Conservation (phyloP, 2,113 vertebrate genomes). For the Perccottus glenii region DNA sequence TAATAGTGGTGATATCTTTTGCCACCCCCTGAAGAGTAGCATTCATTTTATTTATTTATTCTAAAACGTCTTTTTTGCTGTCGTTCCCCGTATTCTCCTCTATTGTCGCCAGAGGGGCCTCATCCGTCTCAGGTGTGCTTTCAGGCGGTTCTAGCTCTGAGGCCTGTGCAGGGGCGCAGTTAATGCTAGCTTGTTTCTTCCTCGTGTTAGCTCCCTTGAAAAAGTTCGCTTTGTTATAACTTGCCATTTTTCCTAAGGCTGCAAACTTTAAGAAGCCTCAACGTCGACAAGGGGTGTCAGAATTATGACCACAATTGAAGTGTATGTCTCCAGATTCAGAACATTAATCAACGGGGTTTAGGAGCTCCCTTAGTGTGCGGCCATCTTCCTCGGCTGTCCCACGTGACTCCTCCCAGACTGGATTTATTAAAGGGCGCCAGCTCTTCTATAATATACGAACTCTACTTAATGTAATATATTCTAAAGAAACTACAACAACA, state of each 20-base stretch:
- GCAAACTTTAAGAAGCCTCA: too few species aligned
- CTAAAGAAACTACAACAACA: too few species aligned
- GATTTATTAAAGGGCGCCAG: too few species aligned
- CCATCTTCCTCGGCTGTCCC: not conserved
- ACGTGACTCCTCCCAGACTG: constrained; percentile 7
- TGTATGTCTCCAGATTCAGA: not conserved
- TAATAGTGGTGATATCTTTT: not conserved
- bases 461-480: too few species aligned
- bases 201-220: not conserved
- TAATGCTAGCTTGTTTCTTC: not conserved
- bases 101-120: too few species aligned
- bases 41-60: not conserved
- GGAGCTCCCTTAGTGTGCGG: not conserved
- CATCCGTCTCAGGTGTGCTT: not conserved
- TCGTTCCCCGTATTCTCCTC: too few species aligned
- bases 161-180: too few species aligned
- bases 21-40: not conserved
- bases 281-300: not conserved
- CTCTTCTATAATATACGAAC: too few species aligned
- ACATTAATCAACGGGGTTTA: not conserved
- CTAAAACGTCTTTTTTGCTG: not conserved
- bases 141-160: not conserved
- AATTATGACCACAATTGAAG: not conserved
- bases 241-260: not conserved
- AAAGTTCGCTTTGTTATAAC: not conserved